Conservation (phyloP, 2,888 invertebrate genomes). For the Ceratothoa steindachneri region DNA sequence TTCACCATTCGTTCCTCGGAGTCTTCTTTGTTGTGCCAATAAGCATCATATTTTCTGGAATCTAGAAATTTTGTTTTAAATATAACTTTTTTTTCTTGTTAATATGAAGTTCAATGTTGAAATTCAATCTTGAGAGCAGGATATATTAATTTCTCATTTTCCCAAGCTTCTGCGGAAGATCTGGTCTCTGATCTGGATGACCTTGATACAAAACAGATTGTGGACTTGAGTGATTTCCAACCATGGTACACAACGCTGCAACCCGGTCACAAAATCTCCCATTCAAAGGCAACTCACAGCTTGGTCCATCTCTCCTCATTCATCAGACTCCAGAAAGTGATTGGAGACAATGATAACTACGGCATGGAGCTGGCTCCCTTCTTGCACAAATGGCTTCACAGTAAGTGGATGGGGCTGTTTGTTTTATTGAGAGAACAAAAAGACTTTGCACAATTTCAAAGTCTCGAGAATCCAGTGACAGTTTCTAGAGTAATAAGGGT, state of each 20-base stretch:
- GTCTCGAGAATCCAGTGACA: too few relatives aligned
- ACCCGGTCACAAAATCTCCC: slow-evolving; percentile 20
- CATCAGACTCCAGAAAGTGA: slow-evolving; percentile 16
- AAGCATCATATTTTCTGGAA: too few relatives aligned
- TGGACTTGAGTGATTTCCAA: slow-evolving; percentile 30
- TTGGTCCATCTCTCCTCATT: slow-evolving; percentile 32
- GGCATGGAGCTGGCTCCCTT: slow-evolving; percentile 34
- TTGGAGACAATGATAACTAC: slow-evolving; percentile 36
- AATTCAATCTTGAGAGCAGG: too few relatives aligned
- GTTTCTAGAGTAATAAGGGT: too few relatives aligned
- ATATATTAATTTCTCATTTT: background rate
- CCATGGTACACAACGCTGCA: slow-evolving; percentile 42
- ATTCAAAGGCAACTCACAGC: slow-evolving; percentile 16
- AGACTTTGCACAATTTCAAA: too few relatives aligned
- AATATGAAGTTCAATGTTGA: too few relatives aligned
- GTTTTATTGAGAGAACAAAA: too few relatives aligned
- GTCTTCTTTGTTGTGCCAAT: too few relatives aligned
- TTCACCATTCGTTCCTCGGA: too few relatives aligned
- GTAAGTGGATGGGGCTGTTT: background rate
- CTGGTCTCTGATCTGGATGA: background rate
- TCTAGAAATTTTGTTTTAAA: too few relatives aligned
- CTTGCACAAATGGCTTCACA: slow-evolving; percentile 10
- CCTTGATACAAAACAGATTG: background rate
- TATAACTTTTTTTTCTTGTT: too few relatives aligned
- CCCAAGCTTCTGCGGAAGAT: background rate